phyloP scores from a whole-genome alignment of 2,113 vertebrate genomes.

The Xiphophorus couchianus region DNA sequence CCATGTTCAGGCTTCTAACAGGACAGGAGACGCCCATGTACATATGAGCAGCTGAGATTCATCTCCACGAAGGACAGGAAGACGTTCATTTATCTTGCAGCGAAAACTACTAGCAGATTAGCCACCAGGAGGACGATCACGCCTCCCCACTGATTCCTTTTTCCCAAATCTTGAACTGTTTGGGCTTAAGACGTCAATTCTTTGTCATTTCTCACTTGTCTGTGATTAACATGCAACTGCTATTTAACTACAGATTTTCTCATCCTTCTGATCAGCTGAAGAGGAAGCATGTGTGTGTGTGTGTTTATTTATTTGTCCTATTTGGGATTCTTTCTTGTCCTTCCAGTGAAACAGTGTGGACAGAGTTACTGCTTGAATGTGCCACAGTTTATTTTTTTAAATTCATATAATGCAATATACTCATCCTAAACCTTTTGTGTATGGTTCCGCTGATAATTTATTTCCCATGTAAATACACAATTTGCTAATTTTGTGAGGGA shows the following conservation, averaged over 20 bases:
- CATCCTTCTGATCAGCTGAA: conserved; percentile 64
- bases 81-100: conserved; percentile 12
- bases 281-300: conserved; percentile 25
- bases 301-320: conserved; percentile 77
- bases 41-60: conserved; percentile 81
- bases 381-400: conserved; percentile 70
- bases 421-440: conserved; percentile 65
- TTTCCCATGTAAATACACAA: conserved; percentile 77
- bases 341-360: conserved; percentile 36
- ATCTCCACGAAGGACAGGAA: conserved; percentile 25
- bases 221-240: conserved; percentile 56
- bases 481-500: conserved; percentile 58
- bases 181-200: conserved; percentile 50
- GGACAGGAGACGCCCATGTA: conserved; percentile 98
- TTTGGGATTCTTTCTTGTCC: conserved; percentile 66
- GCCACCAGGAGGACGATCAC: conserved; percentile 20
- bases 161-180: conserved; percentile 20
- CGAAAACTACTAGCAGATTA: conserved; percentile 24
- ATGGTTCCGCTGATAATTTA: conserved; percentile 72
- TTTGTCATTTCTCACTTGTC: conserved; percentile 45
- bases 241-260: conserved; percentile 60
- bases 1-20: conserved; percentile 99
- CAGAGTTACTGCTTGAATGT: conserved; percentile 41
- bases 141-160: conserved; percentile 31
- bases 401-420: conserved; percentile 72